Evolutionary conservation across 2,797 vertebrate genomes (phyloP).

Genomic region (Phaenicophaeus curvirostris): DNA sequence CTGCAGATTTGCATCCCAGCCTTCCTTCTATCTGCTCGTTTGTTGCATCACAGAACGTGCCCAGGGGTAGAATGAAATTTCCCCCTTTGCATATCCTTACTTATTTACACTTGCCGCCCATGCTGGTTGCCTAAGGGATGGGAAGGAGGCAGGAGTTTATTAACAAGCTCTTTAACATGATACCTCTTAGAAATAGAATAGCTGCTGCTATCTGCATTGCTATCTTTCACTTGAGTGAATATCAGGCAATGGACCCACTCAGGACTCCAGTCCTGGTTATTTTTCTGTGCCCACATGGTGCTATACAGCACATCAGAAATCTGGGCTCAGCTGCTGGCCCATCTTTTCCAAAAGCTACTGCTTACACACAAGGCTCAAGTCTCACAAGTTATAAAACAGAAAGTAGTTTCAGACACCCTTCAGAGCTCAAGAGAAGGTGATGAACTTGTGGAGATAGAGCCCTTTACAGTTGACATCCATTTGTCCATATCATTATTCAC

Average conservation of each 20-base stretch:
- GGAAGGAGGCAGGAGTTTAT: constrained; percentile 6
- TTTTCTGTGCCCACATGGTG: not conserved
- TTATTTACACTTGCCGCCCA: constrained; percentile 29
- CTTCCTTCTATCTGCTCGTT: not conserved
- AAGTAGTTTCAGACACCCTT: not conserved
- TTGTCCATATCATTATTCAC: not conserved
- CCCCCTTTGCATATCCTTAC: not conserved
- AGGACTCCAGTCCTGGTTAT: not conserved
- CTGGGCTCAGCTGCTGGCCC: not conserved
- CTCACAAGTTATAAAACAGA: not conserved
- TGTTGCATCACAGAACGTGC: not conserved
- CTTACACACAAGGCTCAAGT: not conserved
- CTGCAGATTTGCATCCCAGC: constrained; percentile 4
- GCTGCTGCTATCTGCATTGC: not conserved
- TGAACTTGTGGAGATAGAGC: not conserved
- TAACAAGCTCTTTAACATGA: constrained; percentile 17
- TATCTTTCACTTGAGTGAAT: not conserved
- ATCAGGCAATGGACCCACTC: not conserved
- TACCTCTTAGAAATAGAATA: not conserved
- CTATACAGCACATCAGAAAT: not conserved
- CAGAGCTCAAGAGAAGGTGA: not conserved
- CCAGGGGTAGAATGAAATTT: constrained; percentile 16
- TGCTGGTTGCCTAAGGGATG: constrained; percentile 29
- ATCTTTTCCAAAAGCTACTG: not conserved
- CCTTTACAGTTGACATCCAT: not conserved